phyloP scores from a whole-genome alignment of 2,797 vertebrate species.

The Pseudomugil gertrudae region DNA sequence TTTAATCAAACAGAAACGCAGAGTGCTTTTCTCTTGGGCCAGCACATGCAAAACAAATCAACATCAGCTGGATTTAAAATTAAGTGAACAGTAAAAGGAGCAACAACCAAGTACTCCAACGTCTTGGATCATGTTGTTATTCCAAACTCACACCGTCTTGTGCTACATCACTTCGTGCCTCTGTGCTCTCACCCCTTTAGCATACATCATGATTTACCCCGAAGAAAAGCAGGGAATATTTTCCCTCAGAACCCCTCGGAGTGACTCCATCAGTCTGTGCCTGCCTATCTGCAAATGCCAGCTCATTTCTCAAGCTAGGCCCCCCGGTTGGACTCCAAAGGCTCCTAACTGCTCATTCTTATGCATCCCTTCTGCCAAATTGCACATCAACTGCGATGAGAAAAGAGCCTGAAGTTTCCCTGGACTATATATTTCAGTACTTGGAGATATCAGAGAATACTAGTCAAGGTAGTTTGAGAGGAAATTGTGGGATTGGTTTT shows the following conservation, averaged over 20 bases:
- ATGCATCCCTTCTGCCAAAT: slow-evolving; percentile 75
- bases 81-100: slow-evolving; percentile 34
- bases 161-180: slow-evolving; percentile 24
- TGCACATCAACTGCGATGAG: slow-evolving; percentile 68
- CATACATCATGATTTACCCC: slow-evolving; percentile 63
- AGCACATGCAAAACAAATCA: background rate
- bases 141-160: slow-evolving; percentile 33
- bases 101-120: slow-evolving; percentile 34
- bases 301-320: slow-evolving; percentile 75
- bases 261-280: slow-evolving; percentile 72
- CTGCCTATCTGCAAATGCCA: slow-evolving; percentile 81
- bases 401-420: slow-evolving; percentile 63
- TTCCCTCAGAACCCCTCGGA: slow-evolving; percentile 62
- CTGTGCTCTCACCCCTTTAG: slow-evolving; percentile 24
- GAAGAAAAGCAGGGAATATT: slow-evolving; percentile 61
- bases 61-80: slow-evolving; percentile 22
- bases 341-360: slow-evolving; percentile 73
- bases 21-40: background rate
- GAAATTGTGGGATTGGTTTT: slow-evolving; percentile 37
- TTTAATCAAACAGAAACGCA: slow-evolving; percentile 28
- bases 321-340: slow-evolving; percentile 68
- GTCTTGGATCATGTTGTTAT: slow-evolving; percentile 46
- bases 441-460: slow-evolving; percentile 60
- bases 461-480: slow-evolving; percentile 34
- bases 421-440: slow-evolving; percentile 50